phyloP scores from a whole-genome alignment of 1,140 invertebrate genomes.

The Prorops nasuta region DNA sequence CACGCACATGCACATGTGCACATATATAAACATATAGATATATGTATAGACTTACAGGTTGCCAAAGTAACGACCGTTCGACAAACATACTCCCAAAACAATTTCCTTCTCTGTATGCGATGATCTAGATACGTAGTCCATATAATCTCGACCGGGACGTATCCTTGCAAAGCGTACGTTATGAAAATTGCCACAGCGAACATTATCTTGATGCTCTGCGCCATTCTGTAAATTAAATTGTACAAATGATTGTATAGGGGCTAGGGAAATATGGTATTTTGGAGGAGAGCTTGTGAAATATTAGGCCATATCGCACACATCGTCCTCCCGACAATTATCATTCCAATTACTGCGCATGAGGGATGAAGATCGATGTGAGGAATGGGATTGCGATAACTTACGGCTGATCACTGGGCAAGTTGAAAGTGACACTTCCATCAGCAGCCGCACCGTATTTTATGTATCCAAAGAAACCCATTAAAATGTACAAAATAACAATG shows the following conservation, averaged over 20 bases:
- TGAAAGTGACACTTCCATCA: constrained; percentile 70
- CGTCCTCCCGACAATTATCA: too few species aligned
- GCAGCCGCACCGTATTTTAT: constrained; percentile 70
- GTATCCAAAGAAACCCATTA: constrained; percentile 81
- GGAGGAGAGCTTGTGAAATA: constrained; percentile 6
- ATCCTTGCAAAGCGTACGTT: constrained; percentile 90
- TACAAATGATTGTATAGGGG: constrained; percentile 12
- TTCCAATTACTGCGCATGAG: too few species aligned
- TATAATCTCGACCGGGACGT: constrained; percentile 87
- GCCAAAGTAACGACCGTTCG: constrained; percentile 66
- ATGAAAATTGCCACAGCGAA: constrained; percentile 88
- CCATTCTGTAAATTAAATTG: constrained; percentile 61
- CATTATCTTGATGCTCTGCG: constrained; percentile 76
- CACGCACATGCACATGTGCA: too few species aligned
- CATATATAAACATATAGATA: too few species aligned
- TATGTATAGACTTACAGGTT: constrained; percentile 72
- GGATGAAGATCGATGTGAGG: too few species aligned
- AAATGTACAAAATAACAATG: constrained; percentile 71
- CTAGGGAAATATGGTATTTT: constrained; percentile 5
- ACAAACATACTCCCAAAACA: constrained; percentile 65
- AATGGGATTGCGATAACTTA: too few species aligned
- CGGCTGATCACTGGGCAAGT: constrained; percentile 60
- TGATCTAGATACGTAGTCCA: constrained; percentile 74
- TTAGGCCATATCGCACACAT: constrained; percentile 53
- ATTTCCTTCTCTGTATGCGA: constrained; percentile 53